Percentiles rank a stretch among this genome's conserved stretches.
Conservation (phyloP, 2,113 vertebrate species). For the Xiphophorus hellerii region DNA sequence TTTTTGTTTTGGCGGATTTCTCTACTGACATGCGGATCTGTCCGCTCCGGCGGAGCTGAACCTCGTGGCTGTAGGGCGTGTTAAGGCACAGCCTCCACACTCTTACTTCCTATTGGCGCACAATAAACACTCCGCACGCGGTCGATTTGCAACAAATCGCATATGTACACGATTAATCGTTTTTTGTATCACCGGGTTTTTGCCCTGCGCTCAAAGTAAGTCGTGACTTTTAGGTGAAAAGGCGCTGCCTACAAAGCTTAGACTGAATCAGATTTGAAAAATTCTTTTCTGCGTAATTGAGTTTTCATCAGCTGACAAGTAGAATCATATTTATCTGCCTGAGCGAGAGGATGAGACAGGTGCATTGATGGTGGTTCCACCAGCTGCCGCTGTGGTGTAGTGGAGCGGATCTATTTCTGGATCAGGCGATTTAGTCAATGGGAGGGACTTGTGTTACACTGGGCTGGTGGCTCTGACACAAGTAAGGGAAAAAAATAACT, state of each 20-base stretch:
- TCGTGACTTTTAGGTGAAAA: not conserved
- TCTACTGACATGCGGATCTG: not conserved
- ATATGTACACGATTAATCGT: not conserved
- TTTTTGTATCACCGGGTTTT: not conserved
- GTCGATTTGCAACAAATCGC: not conserved
- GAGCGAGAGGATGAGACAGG: conserved; percentile 75
- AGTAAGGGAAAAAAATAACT: not conserved
- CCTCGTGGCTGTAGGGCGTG: conserved; percentile 77
- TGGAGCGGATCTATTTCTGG: conserved; percentile 79
- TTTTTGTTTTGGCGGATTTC: conserved; percentile 17
- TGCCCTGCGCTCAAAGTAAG: not conserved
- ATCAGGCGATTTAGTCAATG: conserved; percentile 53
- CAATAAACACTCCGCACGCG: conserved; percentile 14
- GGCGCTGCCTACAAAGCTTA: too few relatives aligned
- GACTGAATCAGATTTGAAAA: not conserved
- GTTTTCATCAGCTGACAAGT: conserved; percentile 15
- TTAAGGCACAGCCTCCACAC: conserved; percentile 39
- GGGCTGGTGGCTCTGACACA: conserved; percentile 23
- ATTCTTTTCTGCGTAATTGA: not conserved
- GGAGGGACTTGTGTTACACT: conserved; percentile 58
- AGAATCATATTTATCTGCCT: conserved; percentile 35
- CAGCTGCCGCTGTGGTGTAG: conserved; percentile 72
- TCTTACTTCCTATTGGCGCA: conserved; percentile 60
- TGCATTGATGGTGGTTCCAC: conserved; percentile 54
- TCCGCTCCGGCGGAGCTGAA: conserved; percentile 32